Evolutionary conservation across 2,888 invertebrate genomes (phyloP), one percentile per base, ranked within the genome.

Genomic region (Dasysyrphus tricinctus): DNA sequence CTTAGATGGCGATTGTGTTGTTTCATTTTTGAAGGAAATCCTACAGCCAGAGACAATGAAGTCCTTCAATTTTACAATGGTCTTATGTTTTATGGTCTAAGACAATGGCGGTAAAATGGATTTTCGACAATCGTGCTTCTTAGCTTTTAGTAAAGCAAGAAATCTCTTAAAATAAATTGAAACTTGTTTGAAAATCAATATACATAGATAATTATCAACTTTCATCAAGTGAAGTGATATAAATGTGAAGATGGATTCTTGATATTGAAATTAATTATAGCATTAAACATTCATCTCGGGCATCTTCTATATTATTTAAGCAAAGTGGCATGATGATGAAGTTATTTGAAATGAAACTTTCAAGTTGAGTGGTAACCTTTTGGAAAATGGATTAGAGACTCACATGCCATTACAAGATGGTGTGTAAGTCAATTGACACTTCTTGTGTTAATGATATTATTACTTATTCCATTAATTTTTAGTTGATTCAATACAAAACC

Each of bases 181-280:
- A 63, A 44, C n/a, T 12, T 49, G 16, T 65, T 65, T 47, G 16
- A 32, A 65, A 65, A 47, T 47, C 47, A 47, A 65, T 65, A 65
- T 12, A 47, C n/a, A n/a, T n/a, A n/a, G n/a, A n/a, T n/a, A n/a
- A n/a, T n/a, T n/a, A 32, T 32, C 7, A 29, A 32, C 19, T 44
- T 47, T 32, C n/a, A 44, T 44, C 11, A 61, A 12, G 42, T 5
- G 11, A 44, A 29, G 37, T 14, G 11, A 42, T 39, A 14, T 11
- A 37, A 42, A 39, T 16, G n/a, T 56, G 8, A 34, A 11, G 34
- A 57, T 61, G 42, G 24, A 39, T 39, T 24, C 39, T 39, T 59
- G 19, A n/a, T 7, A 61, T 24, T 24, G 2, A 39, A 59, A 61
- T 61, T 42, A 8, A 61, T 61, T 61, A 39, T n/a, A 39, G 8